Percentiles rank a stretch among this genome's conserved stretches.
Conservation (phyloP, 2,797 vertebrate species). For the Microtus californicus region DNA sequence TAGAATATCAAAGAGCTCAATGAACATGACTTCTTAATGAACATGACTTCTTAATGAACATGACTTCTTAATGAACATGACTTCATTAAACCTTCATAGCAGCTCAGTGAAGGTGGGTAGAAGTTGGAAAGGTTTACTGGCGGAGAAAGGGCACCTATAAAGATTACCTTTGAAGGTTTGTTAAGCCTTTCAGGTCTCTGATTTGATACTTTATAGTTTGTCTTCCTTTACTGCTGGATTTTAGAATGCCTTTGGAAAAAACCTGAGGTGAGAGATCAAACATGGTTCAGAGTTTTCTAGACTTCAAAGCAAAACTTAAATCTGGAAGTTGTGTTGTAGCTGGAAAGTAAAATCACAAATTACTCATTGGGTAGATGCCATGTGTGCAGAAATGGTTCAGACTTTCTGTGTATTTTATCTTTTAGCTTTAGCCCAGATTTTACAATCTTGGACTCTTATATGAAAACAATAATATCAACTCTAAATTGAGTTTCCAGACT, state of each 20-base stretch:
- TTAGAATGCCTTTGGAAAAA: constrained; percentile 13
- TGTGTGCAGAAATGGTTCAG: not conserved
- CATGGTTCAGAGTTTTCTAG: not conserved
- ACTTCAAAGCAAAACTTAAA: constrained; percentile 16
- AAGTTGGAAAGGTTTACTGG: constrained; percentile 22
- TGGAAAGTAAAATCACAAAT: constrained; percentile 38
- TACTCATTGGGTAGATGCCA: not conserved
- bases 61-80: constrained; percentile 31
- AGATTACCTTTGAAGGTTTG: constrained; percentile 12
- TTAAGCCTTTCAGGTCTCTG: not conserved
- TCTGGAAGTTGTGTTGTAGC: constrained; percentile 10
- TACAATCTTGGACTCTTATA: not conserved
- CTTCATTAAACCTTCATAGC: constrained; percentile 29
- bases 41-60: constrained; percentile 23
- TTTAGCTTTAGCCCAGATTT: constrained; percentile 10
- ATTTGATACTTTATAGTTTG: constrained; percentile 14
- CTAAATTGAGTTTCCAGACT: not conserved
- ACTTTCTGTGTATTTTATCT: constrained; percentile 13
- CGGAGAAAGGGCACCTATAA: not conserved
- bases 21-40: constrained; percentile 38
- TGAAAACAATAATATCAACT: not conserved
- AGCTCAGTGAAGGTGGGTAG: not conserved
- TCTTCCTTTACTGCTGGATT: not conserved
- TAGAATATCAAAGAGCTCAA: constrained; percentile 48
- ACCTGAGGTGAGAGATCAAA: not conserved